Base-by-base conservation (phyloP, 92 coral and sea anemone species). In the Isaurus tuberculatus region DNA sequence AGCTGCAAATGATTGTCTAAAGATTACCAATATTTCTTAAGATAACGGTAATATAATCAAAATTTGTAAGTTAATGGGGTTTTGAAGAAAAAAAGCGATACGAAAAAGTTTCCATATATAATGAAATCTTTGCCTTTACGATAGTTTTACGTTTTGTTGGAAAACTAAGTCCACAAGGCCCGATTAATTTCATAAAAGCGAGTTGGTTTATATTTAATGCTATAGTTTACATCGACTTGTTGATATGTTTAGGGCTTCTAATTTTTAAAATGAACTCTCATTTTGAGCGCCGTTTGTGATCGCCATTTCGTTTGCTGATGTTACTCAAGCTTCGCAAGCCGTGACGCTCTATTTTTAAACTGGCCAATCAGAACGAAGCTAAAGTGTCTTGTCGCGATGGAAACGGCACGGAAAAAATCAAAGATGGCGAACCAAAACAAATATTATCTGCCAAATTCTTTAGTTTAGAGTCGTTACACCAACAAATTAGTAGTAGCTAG, bases 281-380 rank as follows among this genome's bases (percentile, higher is more conserved):
- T 32, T 68, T 34, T 10, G 25, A 34, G 51, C 36, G 36, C 13
- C 32, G 48, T 68, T 68, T 42, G 51, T 29, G 51, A 34, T 23
- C 49, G 51, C 73, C 73, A 34, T 68, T 68, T 32, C 34, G 20
- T 34, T 16, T 32, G 46, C 46, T 68, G n/a, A 16, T 68, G 73
- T 68, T 3, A 68, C 73, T 32, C 25, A 34, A 68, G 44, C 36
- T 68, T 34, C 20, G 32, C 73, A 32, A 27, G 73, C 73, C 73
- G 3, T 34, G 51, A 68, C 46, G n/a, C 22, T 34, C 14, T 20
- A 13, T 14, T 68, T 30, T 30, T 20, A 30, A 68, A 68, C 51
- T 68, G 20, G 51, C 73, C 73, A 68, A 68, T 68, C 73, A 68
- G 51, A 68, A 34, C 32, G 25, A 68, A 68, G 73, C 73, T 16